phyloP scores from a whole-genome alignment of 1,140 invertebrate species.

The Centruroides vittatus region DNA sequence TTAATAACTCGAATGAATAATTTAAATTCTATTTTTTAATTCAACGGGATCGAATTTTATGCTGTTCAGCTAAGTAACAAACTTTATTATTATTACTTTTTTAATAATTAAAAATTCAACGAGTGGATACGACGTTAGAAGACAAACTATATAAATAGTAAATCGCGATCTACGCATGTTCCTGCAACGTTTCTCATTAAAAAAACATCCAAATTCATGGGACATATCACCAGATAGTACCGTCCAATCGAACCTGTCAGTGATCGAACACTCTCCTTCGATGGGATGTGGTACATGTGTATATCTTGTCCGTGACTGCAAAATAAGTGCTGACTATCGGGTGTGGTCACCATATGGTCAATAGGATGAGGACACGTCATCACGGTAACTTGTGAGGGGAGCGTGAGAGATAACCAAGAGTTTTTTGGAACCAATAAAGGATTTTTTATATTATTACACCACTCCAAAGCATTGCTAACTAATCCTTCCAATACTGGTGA shows the following conservation, averaged over 20 bases:
- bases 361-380: constrained; percentile 21
- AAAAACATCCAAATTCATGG: too few species aligned
- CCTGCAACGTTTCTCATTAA: too few species aligned
- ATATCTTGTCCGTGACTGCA: constrained; percentile 41
- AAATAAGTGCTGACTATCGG: constrained; percentile 59
- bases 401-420: constrained; percentile 56
- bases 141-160: too few species aligned
- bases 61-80: too few species aligned
- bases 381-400: constrained; percentile 45
- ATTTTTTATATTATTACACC: constrained; percentile 45
- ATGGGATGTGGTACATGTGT: constrained; percentile 71
- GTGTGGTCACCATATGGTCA: constrained; percentile 39
- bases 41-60: too few species aligned
- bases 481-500: background rate
- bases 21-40: too few species aligned
- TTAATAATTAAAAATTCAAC: too few species aligned
- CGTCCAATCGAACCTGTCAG: constrained; percentile 43
- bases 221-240: too few species aligned
- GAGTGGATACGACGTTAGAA: too few species aligned
- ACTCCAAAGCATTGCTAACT: constrained; percentile 2
- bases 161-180: too few species aligned
- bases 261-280: constrained; percentile 58
- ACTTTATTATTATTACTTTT: too few species aligned
- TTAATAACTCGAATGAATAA: too few species aligned
- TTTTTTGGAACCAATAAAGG: constrained; percentile 66